phyloP scores from a whole-genome alignment of 2,797 vertebrate genomes.

The Sebastes ruberrimus region DNA sequence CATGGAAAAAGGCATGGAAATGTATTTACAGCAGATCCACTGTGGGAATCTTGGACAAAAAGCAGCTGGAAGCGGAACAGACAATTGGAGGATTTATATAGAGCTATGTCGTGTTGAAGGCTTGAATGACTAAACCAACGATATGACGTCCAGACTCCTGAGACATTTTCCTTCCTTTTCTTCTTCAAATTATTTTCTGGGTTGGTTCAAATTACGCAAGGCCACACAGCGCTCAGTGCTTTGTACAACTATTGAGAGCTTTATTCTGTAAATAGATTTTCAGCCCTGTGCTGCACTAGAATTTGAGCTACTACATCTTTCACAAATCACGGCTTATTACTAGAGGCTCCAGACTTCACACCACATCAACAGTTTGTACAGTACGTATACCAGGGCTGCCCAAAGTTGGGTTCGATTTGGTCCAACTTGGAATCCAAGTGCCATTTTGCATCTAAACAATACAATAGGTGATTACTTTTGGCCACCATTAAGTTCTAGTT shows the following conservation, averaged over 20 bases:
- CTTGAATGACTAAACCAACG: slow-evolving; percentile 1
- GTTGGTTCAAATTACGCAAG: background rate
- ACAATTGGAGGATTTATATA: background rate
- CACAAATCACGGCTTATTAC: background rate
- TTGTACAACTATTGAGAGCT: background rate
- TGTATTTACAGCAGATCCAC: background rate
- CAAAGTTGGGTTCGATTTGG: no score
- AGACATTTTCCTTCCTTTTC: background rate
- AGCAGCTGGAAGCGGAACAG: slow-evolving; percentile 1
- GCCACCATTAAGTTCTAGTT: no score
- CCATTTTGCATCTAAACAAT: no score
- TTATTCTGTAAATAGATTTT: background rate
- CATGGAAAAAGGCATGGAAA: background rate
- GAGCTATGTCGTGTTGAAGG: background rate
- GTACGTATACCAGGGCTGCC: background rate
- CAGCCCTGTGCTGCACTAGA: background rate
- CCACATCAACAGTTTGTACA: background rate
- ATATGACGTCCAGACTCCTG: background rate
- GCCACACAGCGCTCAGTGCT: background rate
- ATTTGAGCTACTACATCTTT: background rate
- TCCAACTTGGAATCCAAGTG: no score
- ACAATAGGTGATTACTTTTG: no score
- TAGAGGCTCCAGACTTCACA: background rate
- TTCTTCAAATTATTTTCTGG: background rate
- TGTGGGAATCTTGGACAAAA: slow-evolving; percentile 4